A percentile compares a stretch with the other conserved stretches of the same genome.
phyloP scores from a whole-genome alignment of 2,888 invertebrate species.

The Hyles lineata region DNA sequence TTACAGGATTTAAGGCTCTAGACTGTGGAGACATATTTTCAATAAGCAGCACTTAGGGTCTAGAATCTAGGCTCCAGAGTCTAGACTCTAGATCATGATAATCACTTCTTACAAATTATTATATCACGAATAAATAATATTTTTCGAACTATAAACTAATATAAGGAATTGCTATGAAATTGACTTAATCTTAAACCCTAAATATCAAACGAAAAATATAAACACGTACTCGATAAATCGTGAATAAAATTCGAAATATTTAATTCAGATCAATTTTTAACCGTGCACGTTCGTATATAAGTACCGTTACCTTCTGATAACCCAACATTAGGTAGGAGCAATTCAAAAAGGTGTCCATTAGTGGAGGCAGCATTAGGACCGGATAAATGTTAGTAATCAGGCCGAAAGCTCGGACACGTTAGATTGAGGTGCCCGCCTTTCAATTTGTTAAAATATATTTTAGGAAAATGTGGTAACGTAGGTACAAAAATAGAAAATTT shows the following conservation, averaged over 20 bases:
- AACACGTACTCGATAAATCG: not conserved
- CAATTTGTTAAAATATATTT: slow-evolving; percentile 20
- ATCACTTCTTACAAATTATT: not conserved
- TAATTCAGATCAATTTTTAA: not conserved
- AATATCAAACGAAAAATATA: not conserved
- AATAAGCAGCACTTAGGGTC: too few relatives aligned
- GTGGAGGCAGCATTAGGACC: slow-evolving; percentile 29
- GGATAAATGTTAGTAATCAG: slow-evolving; percentile 32
- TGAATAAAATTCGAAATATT: not conserved
- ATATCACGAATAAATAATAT: too few relatives aligned
- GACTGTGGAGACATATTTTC: too few relatives aligned
- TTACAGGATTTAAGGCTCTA: too few relatives aligned
- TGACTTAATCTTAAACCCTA: not conserved
- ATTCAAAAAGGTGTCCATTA: slow-evolving; percentile 36
- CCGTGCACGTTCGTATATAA: not conserved
- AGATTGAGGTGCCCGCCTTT: slow-evolving; percentile 16
- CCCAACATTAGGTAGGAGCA: slow-evolving; percentile 25
- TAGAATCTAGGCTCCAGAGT: too few relatives aligned
- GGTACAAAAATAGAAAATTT: too few relatives aligned
- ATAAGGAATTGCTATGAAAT: too few relatives aligned
- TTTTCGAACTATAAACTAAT: too few relatives aligned
- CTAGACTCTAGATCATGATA: not conserved
- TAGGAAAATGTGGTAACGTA: not conserved
- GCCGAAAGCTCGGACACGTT: slow-evolving; percentile 28
- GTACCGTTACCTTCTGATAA: not conserved